Conservation (phyloP, 1,140 invertebrate genomes). For the Protaetia brevitarsis region DNA sequence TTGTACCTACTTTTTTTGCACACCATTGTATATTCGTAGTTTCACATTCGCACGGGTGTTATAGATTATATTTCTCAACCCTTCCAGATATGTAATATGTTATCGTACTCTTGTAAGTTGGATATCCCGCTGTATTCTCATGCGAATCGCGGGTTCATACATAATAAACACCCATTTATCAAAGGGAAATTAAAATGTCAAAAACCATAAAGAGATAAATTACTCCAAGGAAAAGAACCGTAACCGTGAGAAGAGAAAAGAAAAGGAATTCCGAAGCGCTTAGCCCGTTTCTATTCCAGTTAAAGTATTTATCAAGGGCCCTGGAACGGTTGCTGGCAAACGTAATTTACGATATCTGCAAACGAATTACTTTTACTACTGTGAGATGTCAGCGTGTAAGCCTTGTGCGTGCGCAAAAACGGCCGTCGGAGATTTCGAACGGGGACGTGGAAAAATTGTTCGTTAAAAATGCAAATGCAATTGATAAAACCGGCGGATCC, state of each 20-base stretch:
- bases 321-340: neutral
- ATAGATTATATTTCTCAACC: too few relatives aligned
- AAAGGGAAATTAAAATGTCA: constrained; percentile 9
- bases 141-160: neutral
- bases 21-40: too few relatives aligned
- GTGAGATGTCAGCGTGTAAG: neutral
- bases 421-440: neutral
- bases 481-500: constrained; percentile 5
- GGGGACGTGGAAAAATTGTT: constrained; percentile 5
- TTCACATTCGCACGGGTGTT: too few relatives aligned
- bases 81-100: neutral
- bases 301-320: constrained; percentile 4
- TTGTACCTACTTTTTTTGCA: neutral
- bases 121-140: neutral
- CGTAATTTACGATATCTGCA: constrained; percentile 9
- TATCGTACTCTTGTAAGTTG: neutral
- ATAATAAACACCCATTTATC: constrained; percentile 6
- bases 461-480: constrained; percentile 17
- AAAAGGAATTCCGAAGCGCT: neutral
- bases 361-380: neutral
- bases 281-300: neutral
- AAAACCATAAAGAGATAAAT: constrained; percentile 6
- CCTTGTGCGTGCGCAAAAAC: neutral
- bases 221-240: neutral
- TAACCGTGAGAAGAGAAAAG: neutral